These are phyloP conservation scores for Crax fasciolata DNA, from an alignment of 2,797 vertebrate species.

Conservation along the genomic window DNA sequence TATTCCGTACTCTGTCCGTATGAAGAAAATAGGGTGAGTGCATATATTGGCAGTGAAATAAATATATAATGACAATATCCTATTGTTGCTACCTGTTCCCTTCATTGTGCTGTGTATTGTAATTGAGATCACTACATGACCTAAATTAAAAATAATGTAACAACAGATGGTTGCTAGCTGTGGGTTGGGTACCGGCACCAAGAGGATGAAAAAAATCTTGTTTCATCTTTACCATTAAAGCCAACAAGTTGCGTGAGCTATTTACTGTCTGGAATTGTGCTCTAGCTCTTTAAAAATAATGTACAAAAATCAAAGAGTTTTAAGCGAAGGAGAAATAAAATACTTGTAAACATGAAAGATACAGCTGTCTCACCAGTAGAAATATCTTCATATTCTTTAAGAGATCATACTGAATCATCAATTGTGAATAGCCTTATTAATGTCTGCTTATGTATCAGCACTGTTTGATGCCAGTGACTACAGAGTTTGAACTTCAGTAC, in stretches of 20 bases:
- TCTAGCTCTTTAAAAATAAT: neutral
- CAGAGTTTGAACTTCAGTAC: neutral
- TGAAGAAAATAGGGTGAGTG: neutral
- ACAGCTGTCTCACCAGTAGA: neutral
- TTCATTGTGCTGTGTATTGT: neutral
- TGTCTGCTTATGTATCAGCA: neutral
- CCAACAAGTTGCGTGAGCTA: neutral
- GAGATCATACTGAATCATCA: neutral
- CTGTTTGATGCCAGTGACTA: neutral
- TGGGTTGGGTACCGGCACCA: neutral
- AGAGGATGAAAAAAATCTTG: neutral
- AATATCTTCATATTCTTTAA: neutral
- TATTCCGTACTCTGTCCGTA: neutral
- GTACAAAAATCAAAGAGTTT: neutral
- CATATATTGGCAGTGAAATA: neutral
- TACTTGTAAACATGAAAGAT: slow-evolving; percentile 23
- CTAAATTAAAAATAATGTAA: neutral
- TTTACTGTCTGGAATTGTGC: neutral
- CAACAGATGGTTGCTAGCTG: neutral
- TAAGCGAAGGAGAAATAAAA: neutral
- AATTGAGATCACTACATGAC: neutral
- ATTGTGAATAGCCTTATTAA: neutral
- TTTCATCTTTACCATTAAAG: neutral
- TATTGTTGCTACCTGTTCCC: neutral
- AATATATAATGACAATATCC: neutral